These are phyloP conservation scores for Sminthurides aquaticus DNA, from an alignment of 2,888 invertebrate species.

Conservation along the genomic window DNA sequence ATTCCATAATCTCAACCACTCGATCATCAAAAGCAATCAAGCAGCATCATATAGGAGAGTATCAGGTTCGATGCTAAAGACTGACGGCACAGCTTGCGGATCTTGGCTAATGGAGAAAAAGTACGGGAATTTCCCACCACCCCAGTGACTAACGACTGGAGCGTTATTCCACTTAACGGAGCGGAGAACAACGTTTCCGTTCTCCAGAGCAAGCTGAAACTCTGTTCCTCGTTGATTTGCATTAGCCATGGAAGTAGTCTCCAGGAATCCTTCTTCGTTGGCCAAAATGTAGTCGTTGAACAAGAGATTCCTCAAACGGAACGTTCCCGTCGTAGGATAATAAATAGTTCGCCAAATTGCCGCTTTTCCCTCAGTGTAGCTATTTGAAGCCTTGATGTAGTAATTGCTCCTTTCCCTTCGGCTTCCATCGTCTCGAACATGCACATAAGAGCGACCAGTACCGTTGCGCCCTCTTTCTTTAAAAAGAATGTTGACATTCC, in stretches of 20 bases:
- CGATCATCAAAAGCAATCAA: too few relatives aligned
- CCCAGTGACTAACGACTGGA: slow-evolving; percentile 13
- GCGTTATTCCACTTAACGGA: slow-evolving; percentile 13
- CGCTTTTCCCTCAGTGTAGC: slow-evolving; percentile 15
- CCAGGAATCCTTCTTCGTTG: slow-evolving; percentile 17
- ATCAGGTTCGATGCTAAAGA: slow-evolving; percentile 18
- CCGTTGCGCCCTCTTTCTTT: neutral
- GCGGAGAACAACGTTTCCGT: slow-evolving; percentile 5
- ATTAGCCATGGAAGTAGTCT: slow-evolving; percentile 18
- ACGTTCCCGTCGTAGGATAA: slow-evolving; percentile 12
- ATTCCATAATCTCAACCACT: too few relatives aligned
- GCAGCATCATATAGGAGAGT: slow-evolving; percentile 12
- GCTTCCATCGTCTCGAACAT: slow-evolving; percentile 19
- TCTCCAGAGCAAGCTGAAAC: slow-evolving; percentile 14
- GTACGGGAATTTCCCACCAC: slow-evolving; percentile 17
- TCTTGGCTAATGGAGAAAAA: slow-evolving; percentile 9
- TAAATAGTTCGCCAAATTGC: slow-evolving; percentile 18
- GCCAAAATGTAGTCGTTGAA: slow-evolving; percentile 22
- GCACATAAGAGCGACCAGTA: slow-evolving; percentile 9
- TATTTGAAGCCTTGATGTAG: slow-evolving; percentile 18
- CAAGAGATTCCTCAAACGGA: slow-evolving; percentile 14
- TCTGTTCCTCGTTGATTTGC: slow-evolving; percentile 18
- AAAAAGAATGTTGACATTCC: slow-evolving; percentile 14
- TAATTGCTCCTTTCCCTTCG: slow-evolving; percentile 11
- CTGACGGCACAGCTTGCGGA: neutral